These are phyloP conservation scores for Saturnia pavonia DNA, from an alignment of 2,888 invertebrate species.

Conservation along the genomic window DNA sequence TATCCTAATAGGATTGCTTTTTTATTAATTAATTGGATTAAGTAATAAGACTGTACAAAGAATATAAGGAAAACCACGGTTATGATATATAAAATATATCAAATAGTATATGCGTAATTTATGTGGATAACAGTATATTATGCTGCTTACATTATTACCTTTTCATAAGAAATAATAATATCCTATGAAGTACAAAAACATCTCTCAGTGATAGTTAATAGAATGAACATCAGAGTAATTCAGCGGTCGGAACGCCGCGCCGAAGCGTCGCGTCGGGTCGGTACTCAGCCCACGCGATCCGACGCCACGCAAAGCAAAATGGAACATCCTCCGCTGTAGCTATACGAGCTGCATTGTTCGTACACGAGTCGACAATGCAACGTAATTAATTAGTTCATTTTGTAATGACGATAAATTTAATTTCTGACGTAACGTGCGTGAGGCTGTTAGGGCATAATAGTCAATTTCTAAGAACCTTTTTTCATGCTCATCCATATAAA, in stretches of 20 bases:
- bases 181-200: slow-evolving; percentile 4
- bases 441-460: not conserved
- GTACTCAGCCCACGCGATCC: slow-evolving; percentile 43
- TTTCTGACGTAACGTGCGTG: not conserved
- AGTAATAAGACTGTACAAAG: not conserved
- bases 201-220: slow-evolving; percentile 18
- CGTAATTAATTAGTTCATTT: slow-evolving; percentile 24
- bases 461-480: not conserved
- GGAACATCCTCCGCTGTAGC: slow-evolving; percentile 57
- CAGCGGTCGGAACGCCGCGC: slow-evolving; percentile 31
- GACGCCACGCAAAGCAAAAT: slow-evolving; percentile 55
- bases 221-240: slow-evolving; percentile 35
- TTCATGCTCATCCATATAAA: too few relatives aligned
- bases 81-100: too few relatives aligned
- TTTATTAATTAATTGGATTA: too few relatives aligned
- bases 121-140: too few relatives aligned
- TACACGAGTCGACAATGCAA: slow-evolving; percentile 39
- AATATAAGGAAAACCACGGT: not conserved
- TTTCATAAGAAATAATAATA: too few relatives aligned
- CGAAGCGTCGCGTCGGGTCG: slow-evolving; percentile 27
- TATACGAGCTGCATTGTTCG: slow-evolving; percentile 40
- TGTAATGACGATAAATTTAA: slow-evolving; percentile 8
- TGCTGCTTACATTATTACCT: too few relatives aligned
- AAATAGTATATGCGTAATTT: too few relatives aligned
- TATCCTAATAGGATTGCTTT: too few relatives aligned